Evolutionary conservation across 2,113 vertebrate genomes (phyloP).

Genomic region (Epinephelus fuscoguttatus): DNA sequence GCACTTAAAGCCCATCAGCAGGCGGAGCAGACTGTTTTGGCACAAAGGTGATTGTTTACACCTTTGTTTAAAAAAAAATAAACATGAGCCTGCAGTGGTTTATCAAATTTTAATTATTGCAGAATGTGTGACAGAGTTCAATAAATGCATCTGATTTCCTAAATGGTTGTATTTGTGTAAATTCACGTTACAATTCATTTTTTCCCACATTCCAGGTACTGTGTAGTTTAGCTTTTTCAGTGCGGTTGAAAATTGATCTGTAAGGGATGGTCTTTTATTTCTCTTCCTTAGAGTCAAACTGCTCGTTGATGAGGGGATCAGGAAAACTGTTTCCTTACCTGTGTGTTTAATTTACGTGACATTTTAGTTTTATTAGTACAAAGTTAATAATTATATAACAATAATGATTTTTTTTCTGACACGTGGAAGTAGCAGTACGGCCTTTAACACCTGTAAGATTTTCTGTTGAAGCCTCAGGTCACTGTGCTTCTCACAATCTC

Average conservation of each 20-base stretch:
- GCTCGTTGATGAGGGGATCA: not conserved
- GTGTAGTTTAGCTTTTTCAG: not conserved
- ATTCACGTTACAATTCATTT: not conserved
- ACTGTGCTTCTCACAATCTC: too few species aligned
- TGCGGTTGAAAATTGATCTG: not conserved
- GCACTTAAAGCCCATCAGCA: slow-evolving; percentile 29
- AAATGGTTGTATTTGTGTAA: slow-evolving; percentile 19
- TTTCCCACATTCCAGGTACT: not conserved
- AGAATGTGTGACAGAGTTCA: slow-evolving; percentile 28
- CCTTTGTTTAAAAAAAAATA: slow-evolving; percentile 17
- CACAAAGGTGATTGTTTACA: slow-evolving; percentile 11
- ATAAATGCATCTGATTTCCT: slow-evolving; percentile 54
- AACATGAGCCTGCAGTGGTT: slow-evolving; percentile 1
- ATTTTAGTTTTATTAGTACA: not conserved
- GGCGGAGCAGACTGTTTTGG: slow-evolving; percentile 19
- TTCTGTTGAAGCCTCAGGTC: too few species aligned
- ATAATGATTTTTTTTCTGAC: too few species aligned
- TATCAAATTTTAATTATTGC: slow-evolving; percentile 3
- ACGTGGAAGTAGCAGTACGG: too few species aligned
- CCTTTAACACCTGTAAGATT: too few species aligned
- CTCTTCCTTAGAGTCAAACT: not conserved
- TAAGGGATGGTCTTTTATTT: not conserved
- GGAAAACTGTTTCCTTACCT: not conserved
- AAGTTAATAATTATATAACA: too few species aligned
- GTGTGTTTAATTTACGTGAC: not conserved